Evolutionary conservation across 2,888 invertebrate species (phyloP).

Genomic region (Oeneis ivallda): DNA sequence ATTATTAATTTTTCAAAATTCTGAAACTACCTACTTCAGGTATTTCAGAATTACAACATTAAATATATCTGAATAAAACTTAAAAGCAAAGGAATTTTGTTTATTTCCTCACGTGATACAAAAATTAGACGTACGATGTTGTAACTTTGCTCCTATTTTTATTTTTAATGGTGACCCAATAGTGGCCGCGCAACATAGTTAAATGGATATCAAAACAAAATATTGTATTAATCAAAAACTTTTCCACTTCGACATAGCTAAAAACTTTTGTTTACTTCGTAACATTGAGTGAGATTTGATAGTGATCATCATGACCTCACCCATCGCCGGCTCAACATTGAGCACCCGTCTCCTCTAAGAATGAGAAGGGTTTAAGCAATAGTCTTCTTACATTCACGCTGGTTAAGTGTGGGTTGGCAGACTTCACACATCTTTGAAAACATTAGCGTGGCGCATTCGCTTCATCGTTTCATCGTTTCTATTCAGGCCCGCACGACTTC

Average conservation of each 20-base stretch:
- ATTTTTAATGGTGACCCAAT: constrained; percentile 35
- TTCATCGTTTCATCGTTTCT: too few relatives aligned
- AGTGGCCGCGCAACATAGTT: constrained; percentile 39
- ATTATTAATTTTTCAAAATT: neutral
- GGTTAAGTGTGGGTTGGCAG: too few relatives aligned
- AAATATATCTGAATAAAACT: constrained; percentile 13
- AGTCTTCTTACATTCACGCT: too few relatives aligned
- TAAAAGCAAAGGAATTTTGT: constrained; percentile 17
- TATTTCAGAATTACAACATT: constrained; percentile 4
- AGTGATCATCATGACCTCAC: too few relatives aligned
- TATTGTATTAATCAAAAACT: constrained; percentile 38
- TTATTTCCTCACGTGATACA: constrained; percentile 19
- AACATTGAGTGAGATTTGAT: too few relatives aligned
- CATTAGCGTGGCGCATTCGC: too few relatives aligned
- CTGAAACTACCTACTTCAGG: neutral
- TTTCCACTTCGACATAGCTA: constrained; percentile 22
- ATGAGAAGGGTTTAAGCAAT: too few relatives aligned
- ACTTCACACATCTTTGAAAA: neutral
- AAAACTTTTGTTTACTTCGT: neutral
- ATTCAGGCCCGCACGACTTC: too few relatives aligned
- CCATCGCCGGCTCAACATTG: too few relatives aligned
- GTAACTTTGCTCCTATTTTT: constrained; percentile 28
- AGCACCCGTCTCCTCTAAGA: too few relatives aligned
- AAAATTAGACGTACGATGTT: constrained; percentile 25
- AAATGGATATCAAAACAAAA: constrained; percentile 42